phyloP scores from a whole-genome alignment of 1,140 invertebrate species.

The Ips typographus region DNA sequence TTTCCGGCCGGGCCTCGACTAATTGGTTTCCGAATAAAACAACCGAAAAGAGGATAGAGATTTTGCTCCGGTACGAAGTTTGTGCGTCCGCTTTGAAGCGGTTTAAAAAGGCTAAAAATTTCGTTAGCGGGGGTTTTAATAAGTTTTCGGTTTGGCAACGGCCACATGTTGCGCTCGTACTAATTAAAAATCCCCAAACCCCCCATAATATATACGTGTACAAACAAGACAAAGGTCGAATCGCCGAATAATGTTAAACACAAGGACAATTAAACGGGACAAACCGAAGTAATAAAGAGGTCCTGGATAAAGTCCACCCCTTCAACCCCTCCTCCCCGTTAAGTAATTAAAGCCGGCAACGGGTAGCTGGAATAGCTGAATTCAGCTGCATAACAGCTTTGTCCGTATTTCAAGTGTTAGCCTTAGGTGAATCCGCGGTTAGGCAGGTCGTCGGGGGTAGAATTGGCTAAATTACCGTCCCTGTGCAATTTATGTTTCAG shows the following conservation, averaged over 20 bases:
- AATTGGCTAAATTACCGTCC: conserved; percentile 1
- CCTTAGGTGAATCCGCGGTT: conserved; percentile 2
- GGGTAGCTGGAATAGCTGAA: conserved; percentile 4
- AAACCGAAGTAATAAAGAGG: conserved; percentile 2
- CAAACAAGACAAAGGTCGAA: background rate
- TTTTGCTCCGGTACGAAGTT: background rate
- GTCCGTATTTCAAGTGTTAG: background rate
- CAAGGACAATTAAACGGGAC: background rate
- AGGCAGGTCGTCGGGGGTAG: background rate
- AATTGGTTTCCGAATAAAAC: background rate
- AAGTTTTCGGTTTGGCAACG: background rate
- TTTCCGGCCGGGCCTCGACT: background rate
- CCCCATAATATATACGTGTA: too few relatives aligned
- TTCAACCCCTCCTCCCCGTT: background rate
- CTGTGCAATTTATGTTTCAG: background rate
- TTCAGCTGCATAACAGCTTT: conserved; percentile 4
- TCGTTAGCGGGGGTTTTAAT: conserved; percentile 1
- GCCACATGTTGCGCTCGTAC: too few relatives aligned
- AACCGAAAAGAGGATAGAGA: background rate
- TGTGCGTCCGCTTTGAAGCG: background rate
- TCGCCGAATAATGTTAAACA: background rate
- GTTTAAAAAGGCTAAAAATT: conserved; percentile 2
- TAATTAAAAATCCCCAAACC: too few relatives aligned
- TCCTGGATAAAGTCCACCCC: background rate
- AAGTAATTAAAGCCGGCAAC: background rate